Evolutionary conservation across 2,888 invertebrate species (phyloP).

Genomic region (Ischnus inquisitorius): DNA sequence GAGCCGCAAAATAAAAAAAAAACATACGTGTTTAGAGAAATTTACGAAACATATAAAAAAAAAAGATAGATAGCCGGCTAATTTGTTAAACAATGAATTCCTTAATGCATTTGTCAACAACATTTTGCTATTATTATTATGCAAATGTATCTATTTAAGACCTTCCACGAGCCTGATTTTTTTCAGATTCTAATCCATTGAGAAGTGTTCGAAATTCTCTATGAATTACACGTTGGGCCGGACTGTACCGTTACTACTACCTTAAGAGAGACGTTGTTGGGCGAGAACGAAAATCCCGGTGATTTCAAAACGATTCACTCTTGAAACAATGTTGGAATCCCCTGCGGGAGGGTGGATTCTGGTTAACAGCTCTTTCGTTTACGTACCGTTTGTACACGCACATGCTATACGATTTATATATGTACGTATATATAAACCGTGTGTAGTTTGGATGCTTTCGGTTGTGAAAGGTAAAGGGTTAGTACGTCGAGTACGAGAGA

Average conservation of each 20-base stretch:
- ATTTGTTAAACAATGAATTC: no score
- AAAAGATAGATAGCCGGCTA: no score
- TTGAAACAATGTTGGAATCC: conserved; percentile 42
- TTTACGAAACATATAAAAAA: no score
- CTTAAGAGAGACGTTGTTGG: not conserved
- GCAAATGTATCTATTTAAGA: no score
- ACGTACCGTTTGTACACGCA: conserved; percentile 13
- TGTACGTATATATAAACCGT: not conserved
- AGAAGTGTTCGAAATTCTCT: no score
- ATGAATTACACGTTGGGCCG: no score
- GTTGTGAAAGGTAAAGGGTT: conserved; percentile 19
- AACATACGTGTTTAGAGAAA: no score
- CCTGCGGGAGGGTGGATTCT: conserved; percentile 8
- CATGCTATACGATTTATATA: not conserved
- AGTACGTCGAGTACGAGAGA: not conserved
- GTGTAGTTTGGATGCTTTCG: conserved; percentile 7
- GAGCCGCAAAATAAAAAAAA: no score
- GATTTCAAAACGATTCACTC: conserved; percentile 41
- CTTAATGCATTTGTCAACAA: no score
- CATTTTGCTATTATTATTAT: no score
- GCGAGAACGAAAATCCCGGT: not conserved
- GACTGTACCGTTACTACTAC: not conserved
- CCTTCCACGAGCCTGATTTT: no score
- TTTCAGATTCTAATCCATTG: no score
- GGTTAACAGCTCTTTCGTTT: conserved; percentile 13